These are phyloP conservation scores for Mormyrops boulengeri DNA, from an alignment of 2,797 vertebrate species.

Conservation along the genomic window DNA sequence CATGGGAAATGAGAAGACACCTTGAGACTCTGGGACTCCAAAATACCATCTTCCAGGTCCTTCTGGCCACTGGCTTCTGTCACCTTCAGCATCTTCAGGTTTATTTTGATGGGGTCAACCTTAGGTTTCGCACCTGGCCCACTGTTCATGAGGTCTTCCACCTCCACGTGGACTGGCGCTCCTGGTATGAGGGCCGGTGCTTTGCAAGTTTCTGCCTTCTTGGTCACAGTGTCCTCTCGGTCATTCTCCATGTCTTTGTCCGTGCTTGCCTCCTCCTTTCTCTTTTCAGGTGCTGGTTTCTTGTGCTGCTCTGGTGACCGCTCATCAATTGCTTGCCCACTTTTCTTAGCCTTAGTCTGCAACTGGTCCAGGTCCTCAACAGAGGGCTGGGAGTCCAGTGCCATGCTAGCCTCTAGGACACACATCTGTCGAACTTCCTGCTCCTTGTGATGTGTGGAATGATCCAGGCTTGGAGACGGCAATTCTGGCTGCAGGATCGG, in stretches of 20 bases:
- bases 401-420: slow-evolving; percentile 68
- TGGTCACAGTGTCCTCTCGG: slow-evolving; percentile 23
- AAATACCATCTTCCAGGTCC: slow-evolving; percentile 41
- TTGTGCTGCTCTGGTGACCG: slow-evolving; percentile 69
- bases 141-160: slow-evolving; percentile 44
- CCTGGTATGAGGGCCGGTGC: slow-evolving; percentile 60
- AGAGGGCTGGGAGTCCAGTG: slow-evolving; percentile 59
- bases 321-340: slow-evolving; percentile 66
- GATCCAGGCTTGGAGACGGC: slow-evolving; percentile 64
- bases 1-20: slow-evolving; percentile 29
- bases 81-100: slow-evolving; percentile 82
- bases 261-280: slow-evolving; percentile 34
- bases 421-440: slow-evolving; percentile 66
- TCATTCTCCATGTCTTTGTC: slow-evolving; percentile 42
- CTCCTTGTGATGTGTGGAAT: slow-evolving; percentile 68
- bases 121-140: slow-evolving; percentile 59
- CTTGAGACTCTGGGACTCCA: slow-evolving; percentile 42
- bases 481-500: slow-evolving; percentile 50
- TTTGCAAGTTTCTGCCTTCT: slow-evolving; percentile 50
- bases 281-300: slow-evolving; percentile 45
- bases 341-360: slow-evolving; percentile 67
- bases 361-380: slow-evolving; percentile 68
- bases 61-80: slow-evolving; percentile 53
- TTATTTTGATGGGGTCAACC: slow-evolving; percentile 86
- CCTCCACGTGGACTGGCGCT: slow-evolving; percentile 52